These are phyloP conservation scores for Vollenhovia emeryi DNA, from an alignment of 1,140 invertebrate species.

Conservation along the genomic window DNA sequence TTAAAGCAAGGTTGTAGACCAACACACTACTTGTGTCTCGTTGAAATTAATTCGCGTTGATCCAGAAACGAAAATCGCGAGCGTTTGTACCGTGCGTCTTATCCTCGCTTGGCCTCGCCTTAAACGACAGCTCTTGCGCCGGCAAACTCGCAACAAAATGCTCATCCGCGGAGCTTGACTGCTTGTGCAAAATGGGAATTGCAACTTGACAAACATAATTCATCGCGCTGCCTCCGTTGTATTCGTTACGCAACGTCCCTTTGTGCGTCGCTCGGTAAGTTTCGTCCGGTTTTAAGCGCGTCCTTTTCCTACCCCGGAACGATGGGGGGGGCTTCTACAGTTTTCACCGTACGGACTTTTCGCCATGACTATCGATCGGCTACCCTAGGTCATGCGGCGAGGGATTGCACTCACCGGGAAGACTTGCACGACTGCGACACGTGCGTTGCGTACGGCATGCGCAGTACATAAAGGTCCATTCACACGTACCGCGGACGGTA, in stretches of 20 bases:
- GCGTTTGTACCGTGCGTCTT: neutral
- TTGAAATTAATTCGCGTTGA: too few relatives aligned
- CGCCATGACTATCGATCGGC: conserved; percentile 46
- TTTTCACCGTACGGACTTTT: conserved; percentile 21
- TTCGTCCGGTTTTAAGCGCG: neutral
- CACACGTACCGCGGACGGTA: conserved; percentile 15
- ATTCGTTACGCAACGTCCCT: neutral
- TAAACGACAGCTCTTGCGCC: neutral
- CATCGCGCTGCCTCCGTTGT: conserved; percentile 17
- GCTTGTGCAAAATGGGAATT: neutral
- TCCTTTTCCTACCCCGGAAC: neutral
- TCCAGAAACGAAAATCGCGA: neutral
- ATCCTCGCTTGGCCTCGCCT: neutral
- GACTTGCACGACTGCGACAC: conserved; percentile 8
- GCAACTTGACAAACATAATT: conserved; percentile 42
- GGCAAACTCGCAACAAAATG: neutral
- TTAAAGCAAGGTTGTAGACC: too few relatives aligned
- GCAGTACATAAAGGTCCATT: conserved; percentile 15
- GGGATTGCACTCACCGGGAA: conserved; percentile 25
- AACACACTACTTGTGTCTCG: too few relatives aligned
- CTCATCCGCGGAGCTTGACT: conserved; percentile 2
- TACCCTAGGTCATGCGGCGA: conserved; percentile 49
- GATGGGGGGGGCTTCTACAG: neutral
- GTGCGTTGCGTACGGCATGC: conserved; percentile 34
- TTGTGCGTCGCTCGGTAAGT: neutral